Evolutionary conservation across 2,888 invertebrate species (phyloP).

Genomic region (Megaustenia siamemsis): DNA sequence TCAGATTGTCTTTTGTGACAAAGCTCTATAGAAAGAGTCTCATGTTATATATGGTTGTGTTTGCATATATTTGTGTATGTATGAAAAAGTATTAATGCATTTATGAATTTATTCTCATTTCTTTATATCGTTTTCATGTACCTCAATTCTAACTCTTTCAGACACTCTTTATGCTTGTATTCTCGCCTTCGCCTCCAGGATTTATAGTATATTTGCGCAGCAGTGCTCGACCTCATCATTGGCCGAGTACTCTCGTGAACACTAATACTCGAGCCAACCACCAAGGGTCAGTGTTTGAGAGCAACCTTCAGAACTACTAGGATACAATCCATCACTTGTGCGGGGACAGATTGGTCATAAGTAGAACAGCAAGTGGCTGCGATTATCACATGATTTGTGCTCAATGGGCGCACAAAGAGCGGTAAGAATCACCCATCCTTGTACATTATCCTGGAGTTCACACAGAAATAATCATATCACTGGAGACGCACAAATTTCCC

Average conservation of each 20-base stretch:
- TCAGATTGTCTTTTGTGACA: too few relatives aligned
- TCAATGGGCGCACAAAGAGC: slow-evolving; percentile 54
- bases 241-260: not conserved
- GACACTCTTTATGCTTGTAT: too few relatives aligned
- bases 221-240: not conserved
- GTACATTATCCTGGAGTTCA: slow-evolving; percentile 29
- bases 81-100: too few relatives aligned
- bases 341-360: slow-evolving; percentile 44
- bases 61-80: too few relatives aligned
- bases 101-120: too few relatives aligned
- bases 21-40: too few relatives aligned
- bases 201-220: too few relatives aligned
- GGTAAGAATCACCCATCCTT: slow-evolving; percentile 46
- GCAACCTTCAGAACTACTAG: not conserved
- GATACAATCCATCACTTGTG: slow-evolving; percentile 5
- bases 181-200: too few relatives aligned
- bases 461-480: slow-evolving; percentile 39
- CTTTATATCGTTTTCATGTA: too few relatives aligned
- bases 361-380: slow-evolving; percentile 19
- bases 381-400: slow-evolving; percentile 60
- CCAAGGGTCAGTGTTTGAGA: not conserved
- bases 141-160: too few relatives aligned
- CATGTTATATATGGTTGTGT: too few relatives aligned
- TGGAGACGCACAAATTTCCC: slow-evolving; percentile 13
- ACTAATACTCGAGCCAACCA: not conserved